Base-by-base conservation (phyloP, 2,797 vertebrate genomes). In the Coracias cyanogaster region DNA sequence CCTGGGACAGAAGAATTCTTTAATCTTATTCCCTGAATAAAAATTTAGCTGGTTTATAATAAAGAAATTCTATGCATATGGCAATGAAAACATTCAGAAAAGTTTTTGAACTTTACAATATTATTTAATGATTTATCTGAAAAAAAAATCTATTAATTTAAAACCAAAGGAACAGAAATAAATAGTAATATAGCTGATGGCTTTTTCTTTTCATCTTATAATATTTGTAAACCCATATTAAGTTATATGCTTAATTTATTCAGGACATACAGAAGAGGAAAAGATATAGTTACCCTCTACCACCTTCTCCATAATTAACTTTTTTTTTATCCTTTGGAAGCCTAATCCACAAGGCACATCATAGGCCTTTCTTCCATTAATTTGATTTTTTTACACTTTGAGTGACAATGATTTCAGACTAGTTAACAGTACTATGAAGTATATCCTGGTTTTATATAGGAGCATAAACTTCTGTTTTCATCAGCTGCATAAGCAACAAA, bases 221-320 rank as follows among this genome's bases (percentile, higher is more conserved):
- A 79, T n/a, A 12, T 26, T 81, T 48, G 21, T 55, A 83, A 92
- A 13, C 7, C 10, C 10, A 28, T 55, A 91, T 72, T 84, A 91
- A 90, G 52, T 51, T 52, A 43, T 26, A 43, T 21, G 61, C 26
- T 87, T 93, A 77, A 77, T 84, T 96, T 90, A 93, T 95, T 96
- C 83, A 48, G 28, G 18, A 58, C 48, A 19, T n/a, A 22, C n/a
- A 49, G 33, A 62, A 96, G 22, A 86, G 3, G 22, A 83, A 89
- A 78, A 86, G 8, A 35, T 73, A 69, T 18, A 76, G 66, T 74
- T 76, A 79, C 48, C 52, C 39, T 92, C 37, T 60, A 73, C 20
- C 16, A 54, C 15, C 26, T 33, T 55, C 15, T 46, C 8, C 7
- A 15, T 37, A 66, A 66, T 12, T 73, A 78, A 46, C 3, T 41